Base-by-base conservation (phyloP, 2,888 invertebrate species). In the Trissolcus brochymenae region DNA sequence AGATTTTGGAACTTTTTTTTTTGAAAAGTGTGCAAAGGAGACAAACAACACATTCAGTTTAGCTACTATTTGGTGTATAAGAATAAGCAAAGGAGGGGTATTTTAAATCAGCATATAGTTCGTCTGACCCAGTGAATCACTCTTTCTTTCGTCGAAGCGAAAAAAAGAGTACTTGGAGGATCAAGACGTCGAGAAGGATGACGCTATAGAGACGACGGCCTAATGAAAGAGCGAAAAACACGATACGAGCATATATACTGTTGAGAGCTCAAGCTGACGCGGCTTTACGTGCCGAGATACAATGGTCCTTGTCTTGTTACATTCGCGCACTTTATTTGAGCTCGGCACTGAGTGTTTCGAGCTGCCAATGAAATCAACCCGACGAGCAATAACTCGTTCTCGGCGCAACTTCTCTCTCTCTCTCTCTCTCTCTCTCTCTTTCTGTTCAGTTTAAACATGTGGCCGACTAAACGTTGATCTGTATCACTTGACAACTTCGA, bases 261-360 rank as follows among this genome's bases (percentile, higher is more conserved):
- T 73, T 61, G 55, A 73, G 66, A 66, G 66, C 56, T 54, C 7
- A 53, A 82, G 86, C 87, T 86, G 87, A 87, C 87, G 84, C 82
- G 82, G 86, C 87, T 84, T 82, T 87, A 87, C 87, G 87, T 87
- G 87, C 84, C 84, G 71, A 73, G 80, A 86, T 87, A 87, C 87
- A 87, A 87, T 86, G 85, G 86, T 82, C 84, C 87, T 87, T 86
- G 85, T 84, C 83, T 84, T 73, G 79, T 76, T 74, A 76, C 78
- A 78, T 73, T 79, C 79, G 74, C 81, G 77, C 79, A 79, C 81
- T 81, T 84, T 83, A 84, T 86, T 85, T 84, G 85, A 81, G 79
- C 81, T 80, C 57, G 64, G 66, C 79, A 80, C 79, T 77, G 82
- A 77, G 74, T 76, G 71, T 68, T 61, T 55, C 64, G 75, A 78